These are phyloP conservation scores for Oncorhynchus gorbuscha DNA, from an alignment of 2,113 vertebrate species.

Conservation along the genomic window DNA sequence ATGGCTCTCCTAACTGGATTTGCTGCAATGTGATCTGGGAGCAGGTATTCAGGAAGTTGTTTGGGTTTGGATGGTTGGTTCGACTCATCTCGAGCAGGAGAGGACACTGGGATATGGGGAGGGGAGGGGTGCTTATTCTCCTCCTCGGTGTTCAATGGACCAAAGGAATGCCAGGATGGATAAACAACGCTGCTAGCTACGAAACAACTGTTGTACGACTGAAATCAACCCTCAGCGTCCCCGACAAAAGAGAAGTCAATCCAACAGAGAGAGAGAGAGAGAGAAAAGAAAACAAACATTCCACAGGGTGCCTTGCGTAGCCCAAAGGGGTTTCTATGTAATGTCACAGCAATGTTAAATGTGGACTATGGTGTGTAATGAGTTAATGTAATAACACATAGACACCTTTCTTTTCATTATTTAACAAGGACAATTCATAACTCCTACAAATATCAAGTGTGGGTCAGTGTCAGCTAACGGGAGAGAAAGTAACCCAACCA, in stretches of 20 bases:
- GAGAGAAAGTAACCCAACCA: constrained; percentile 5
- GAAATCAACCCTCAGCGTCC: constrained; percentile 68
- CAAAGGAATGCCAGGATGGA: constrained; percentile 66
- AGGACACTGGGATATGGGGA: neutral
- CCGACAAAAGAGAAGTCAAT: constrained; percentile 67
- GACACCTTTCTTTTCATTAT: constrained; percentile 29
- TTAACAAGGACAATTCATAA: constrained; percentile 29
- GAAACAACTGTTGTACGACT: constrained; percentile 67
- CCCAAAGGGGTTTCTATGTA: constrained; percentile 72
- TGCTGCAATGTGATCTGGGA: constrained; percentile 67
- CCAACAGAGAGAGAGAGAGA: constrained; percentile 28
- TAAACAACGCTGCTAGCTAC: constrained; percentile 70
- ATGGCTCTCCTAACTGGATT: constrained; percentile 66
- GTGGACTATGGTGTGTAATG: constrained; percentile 49
- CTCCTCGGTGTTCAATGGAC: constrained; percentile 61
- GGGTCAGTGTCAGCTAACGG: constrained; percentile 14
- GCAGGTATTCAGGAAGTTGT: constrained; percentile 40
- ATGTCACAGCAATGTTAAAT: constrained; percentile 61
- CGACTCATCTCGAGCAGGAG: constrained; percentile 51
- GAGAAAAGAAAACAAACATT: constrained; percentile 64
- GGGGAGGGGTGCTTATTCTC: constrained; percentile 35
- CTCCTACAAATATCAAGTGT: constrained; percentile 18
- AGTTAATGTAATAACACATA: constrained; percentile 60
- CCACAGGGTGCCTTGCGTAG: constrained; percentile 50
- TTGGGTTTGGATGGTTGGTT: constrained; percentile 46